Percentiles rank a stretch among this genome's conserved stretches.
These are phyloP conservation scores for Elymnias hypermnestra DNA, from an alignment of 1,140 invertebrate genomes.

Conservation along the genomic window DNA sequence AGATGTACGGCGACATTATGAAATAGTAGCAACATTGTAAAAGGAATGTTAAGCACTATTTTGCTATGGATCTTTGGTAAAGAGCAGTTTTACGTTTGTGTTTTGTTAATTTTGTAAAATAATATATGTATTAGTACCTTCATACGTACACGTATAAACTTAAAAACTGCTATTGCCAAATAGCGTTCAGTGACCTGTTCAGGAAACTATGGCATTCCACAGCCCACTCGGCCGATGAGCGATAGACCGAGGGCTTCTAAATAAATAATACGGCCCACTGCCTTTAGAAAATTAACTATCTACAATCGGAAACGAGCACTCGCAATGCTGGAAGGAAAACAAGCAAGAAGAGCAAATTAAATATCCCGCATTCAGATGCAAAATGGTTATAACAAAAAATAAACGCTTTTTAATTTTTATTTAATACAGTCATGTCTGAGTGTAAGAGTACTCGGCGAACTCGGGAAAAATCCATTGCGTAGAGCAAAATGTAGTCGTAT, in stretches of 20 bases:
- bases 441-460: slow-evolving; percentile 16
- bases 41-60: too few relatives aligned
- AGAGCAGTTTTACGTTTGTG: too few relatives aligned
- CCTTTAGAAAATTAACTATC: slow-evolving; percentile 17
- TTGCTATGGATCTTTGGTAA: too few relatives aligned
- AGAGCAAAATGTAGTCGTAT: slow-evolving; percentile 20
- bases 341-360: slow-evolving; percentile 19
- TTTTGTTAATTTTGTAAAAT: too few relatives aligned
- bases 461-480: slow-evolving; percentile 26
- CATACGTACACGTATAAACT: too few relatives aligned
- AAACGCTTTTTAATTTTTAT: slow-evolving; percentile 18
- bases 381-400: slow-evolving; percentile 15
- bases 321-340: background rate
- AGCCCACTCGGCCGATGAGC: slow-evolving; percentile 22
- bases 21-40: too few relatives aligned
- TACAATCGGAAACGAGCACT: slow-evolving; percentile 6
- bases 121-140: too few relatives aligned
- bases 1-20: too few relatives aligned
- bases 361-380: slow-evolving; percentile 4
- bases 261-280: slow-evolving; percentile 25
- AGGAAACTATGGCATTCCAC: slow-evolving; percentile 50
- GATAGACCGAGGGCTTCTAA: slow-evolving; percentile 22
- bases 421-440: slow-evolving; percentile 8
- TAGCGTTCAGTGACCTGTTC: slow-evolving; percentile 29
- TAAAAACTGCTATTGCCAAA: too few relatives aligned